These are phyloP conservation scores for Ichneumon xanthorius DNA, from an alignment of 2,888 invertebrate species.

Conservation along the genomic window DNA sequence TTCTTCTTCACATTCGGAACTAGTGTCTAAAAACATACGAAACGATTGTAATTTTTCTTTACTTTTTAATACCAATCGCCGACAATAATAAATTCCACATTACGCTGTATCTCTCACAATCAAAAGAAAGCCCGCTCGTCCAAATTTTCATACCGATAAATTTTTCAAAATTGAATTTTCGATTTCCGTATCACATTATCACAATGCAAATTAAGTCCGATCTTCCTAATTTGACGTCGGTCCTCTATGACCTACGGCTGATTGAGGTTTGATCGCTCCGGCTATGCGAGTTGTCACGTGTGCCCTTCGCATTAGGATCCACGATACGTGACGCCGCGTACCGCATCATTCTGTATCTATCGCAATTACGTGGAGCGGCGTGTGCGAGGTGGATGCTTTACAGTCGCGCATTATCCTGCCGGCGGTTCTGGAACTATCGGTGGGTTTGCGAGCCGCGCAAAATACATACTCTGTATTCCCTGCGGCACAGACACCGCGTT, in stretches of 20 bases:
- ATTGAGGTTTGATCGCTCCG: not conserved
- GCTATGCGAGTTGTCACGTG: not conserved
- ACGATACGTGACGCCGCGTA: conserved; percentile 6
- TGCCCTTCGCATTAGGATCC: not conserved
- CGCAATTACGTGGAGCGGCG: conserved; percentile 25
- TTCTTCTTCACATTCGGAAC: not conserved
- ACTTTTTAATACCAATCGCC: too few relatives aligned
- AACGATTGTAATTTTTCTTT: too few relatives aligned
- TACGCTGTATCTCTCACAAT: not conserved
- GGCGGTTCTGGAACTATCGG: conserved; percentile 12
- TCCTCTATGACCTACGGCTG: not conserved
- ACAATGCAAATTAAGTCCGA: not conserved
- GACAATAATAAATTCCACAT: not conserved
- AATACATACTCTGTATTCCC: conserved; percentile 27
- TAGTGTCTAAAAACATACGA: not conserved
- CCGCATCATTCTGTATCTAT: conserved; percentile 1
- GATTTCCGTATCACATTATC: not conserved
- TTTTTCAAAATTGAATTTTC: not conserved
- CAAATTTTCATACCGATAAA: not conserved
- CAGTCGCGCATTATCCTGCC: conserved; percentile 15
- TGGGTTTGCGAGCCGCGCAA: conserved; percentile 32
- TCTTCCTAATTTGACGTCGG: too few relatives aligned
- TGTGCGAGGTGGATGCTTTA: conserved; percentile 5
- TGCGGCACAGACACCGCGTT: conserved; percentile 31
- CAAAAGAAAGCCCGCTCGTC: not conserved